Conservation (phyloP, 2,797 vertebrate species). For the Taeniopygia guttata region DNA sequence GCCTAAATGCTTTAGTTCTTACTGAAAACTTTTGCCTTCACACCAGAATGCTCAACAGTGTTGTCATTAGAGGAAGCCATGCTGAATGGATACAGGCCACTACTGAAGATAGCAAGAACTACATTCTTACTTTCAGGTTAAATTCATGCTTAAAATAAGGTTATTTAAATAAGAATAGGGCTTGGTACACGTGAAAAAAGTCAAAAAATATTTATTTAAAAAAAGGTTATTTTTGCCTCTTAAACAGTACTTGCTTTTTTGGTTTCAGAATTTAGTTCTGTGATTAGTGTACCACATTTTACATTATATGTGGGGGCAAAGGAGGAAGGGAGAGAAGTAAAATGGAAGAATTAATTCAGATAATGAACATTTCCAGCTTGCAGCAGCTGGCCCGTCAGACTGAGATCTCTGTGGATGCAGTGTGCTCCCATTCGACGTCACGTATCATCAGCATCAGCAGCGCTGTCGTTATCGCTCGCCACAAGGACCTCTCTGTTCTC, state of each 20-base stretch:
- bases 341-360: constrained; percentile 22
- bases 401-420: background rate
- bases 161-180: background rate
- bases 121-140: background rate
- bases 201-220: constrained; percentile 23
- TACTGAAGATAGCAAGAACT: background rate
- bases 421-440: constrained; percentile 68
- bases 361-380: constrained; percentile 20
- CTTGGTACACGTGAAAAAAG: background rate
- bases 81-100: background rate
- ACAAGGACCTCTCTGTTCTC: constrained; percentile 98
- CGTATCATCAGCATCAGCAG: constrained; percentile 84
- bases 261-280: background rate
- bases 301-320: background rate
- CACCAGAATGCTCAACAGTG: background rate
- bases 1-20: background rate
- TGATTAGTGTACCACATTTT: background rate
- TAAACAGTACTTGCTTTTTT: background rate
- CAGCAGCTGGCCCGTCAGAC: background rate
- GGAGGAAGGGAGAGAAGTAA: background rate
- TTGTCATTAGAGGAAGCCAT: background rate
- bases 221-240: background rate
- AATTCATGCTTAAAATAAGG: background rate
- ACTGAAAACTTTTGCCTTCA: background rate
- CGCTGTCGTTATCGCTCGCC: constrained; percentile 84